A percentile compares a stretch with the other conserved stretches of the same genome.
phyloP scores from a whole-genome alignment of 2,113 vertebrate species.

The Scopus umbretta region DNA sequence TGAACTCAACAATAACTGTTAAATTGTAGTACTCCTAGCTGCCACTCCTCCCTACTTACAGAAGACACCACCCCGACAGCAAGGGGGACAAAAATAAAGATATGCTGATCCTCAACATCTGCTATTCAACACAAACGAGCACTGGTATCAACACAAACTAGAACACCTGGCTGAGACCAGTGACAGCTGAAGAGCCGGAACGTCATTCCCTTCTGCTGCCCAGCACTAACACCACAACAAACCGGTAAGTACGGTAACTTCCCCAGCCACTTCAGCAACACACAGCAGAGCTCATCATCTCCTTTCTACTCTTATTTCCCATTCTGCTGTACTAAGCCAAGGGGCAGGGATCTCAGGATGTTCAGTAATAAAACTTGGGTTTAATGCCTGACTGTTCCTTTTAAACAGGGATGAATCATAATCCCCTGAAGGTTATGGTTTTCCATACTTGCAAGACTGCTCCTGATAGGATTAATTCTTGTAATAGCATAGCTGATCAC shows the following conservation, averaged over 20 bases:
- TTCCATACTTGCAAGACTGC: not conserved
- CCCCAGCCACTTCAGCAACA: not conserved
- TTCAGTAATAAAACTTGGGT: not conserved
- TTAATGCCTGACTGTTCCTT: not conserved
- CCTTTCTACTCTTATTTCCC: not conserved
- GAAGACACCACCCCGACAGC: not conserved
- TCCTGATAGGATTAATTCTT: not conserved
- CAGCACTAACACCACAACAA: not conserved
- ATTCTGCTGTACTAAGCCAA: not conserved
- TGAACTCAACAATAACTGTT: not conserved
- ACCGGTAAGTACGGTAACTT: not conserved
- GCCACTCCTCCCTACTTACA: not conserved
- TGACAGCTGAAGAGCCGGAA: not conserved
- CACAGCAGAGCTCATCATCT: not conserved
- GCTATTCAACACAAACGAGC: not conserved
- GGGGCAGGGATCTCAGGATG: not conserved
- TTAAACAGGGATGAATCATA: not conserved
- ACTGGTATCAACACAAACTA: not conserved
- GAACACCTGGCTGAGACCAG: not conserved
- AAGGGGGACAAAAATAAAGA: not conserved
- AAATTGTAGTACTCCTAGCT: rapidly evolving
- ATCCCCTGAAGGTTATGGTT: not conserved
- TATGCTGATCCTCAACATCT: not conserved
- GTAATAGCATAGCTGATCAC: not conserved
- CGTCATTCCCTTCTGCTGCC: not conserved